Evolutionary conservation across 2,113 vertebrate species (phyloP), one percentile per base, ranked within the genome.

Genomic region (Plectropomus leopardus): DNA sequence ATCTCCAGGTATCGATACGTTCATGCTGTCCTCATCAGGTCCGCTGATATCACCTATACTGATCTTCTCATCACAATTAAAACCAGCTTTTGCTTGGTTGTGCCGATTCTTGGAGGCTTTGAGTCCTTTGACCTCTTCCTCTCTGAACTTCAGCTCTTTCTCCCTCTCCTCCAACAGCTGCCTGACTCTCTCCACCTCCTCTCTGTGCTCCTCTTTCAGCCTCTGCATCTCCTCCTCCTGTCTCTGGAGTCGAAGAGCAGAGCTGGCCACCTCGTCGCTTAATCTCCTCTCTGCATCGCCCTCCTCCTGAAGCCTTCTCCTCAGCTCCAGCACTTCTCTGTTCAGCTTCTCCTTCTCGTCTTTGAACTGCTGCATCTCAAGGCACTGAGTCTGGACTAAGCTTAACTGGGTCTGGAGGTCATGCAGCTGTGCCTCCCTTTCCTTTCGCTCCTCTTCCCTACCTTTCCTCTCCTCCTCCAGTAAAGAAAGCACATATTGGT

Each of bases 301-400:
- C 28, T 92, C 94, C 57, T 90, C 72, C 40, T 86, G 74, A 58
- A 53, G 83, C 48, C 77, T 95, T 67, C 84, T 85, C 65, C 91
- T 94, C 78, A 96, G 89, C 55, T 94, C 87, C 21, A 82, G 63
- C 36, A 96, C 91, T 61, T 96, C 94, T 53, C 81, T 69, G 85
- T 95, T 96, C 42, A 96, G 89, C 19, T 67, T 79, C 60, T 96
- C 93, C 55, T 96, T 95, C 77, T 96, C 96, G 5, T 77, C 83
- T 84, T 96, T 96, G 48, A 90, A 92, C 51, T 30, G 83, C 53
- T 93, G 92, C 28, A 89, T 86, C 80, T 95, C 94, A 61, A 87
- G 85, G 44, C 90, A 91, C 78, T 89, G 92, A 58, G 76, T 87
- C 81, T 95, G 93, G 55, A 93, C 83, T 53, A 71, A 75, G 80